These are phyloP conservation scores for Cygnus atratus DNA, from an alignment of 2,113 vertebrate genomes.

Conservation along the genomic window DNA sequence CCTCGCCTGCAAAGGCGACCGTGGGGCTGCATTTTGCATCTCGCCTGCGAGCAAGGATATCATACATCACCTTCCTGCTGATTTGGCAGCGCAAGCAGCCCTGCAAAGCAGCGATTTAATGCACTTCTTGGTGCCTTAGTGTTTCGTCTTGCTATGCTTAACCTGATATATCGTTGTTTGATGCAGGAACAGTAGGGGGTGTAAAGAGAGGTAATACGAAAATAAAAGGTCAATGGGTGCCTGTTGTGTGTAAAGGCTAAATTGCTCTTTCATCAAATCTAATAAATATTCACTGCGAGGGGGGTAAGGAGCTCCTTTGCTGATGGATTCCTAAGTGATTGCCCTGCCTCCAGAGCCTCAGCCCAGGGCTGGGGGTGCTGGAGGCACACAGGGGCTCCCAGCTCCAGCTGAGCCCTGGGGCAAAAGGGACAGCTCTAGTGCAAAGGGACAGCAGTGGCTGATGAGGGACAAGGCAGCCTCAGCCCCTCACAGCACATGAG, in stretches of 20 bases:
- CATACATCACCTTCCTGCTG: neutral
- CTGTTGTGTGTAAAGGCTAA: neutral
- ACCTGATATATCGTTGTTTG: neutral
- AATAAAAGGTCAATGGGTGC: slow-evolving; percentile 26
- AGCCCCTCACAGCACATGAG: neutral
- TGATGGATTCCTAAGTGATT: neutral
- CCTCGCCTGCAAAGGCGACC: neutral
- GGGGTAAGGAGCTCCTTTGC: neutral
- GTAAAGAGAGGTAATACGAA: slow-evolving; percentile 21
- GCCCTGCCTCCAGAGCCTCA: neutral
- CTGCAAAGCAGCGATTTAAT: neutral
- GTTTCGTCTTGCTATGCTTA: neutral
- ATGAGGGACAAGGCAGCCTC: fast-evolving
- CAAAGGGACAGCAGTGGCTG: neutral
- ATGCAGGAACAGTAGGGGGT: neutral
- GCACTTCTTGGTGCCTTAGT: neutral
- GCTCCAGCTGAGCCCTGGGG: fast-evolving
- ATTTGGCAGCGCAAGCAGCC: neutral
- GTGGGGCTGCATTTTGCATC: neutral
- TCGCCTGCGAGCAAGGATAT: neutral
- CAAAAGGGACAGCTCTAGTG: neutral
- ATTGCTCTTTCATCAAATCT: neutral
- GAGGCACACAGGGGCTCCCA: neutral
- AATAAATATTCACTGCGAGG: neutral
- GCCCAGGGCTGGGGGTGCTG: neutral